Base-by-base conservation (phyloP, 2,888 invertebrate genomes). In the Philonicus albiceps region DNA sequence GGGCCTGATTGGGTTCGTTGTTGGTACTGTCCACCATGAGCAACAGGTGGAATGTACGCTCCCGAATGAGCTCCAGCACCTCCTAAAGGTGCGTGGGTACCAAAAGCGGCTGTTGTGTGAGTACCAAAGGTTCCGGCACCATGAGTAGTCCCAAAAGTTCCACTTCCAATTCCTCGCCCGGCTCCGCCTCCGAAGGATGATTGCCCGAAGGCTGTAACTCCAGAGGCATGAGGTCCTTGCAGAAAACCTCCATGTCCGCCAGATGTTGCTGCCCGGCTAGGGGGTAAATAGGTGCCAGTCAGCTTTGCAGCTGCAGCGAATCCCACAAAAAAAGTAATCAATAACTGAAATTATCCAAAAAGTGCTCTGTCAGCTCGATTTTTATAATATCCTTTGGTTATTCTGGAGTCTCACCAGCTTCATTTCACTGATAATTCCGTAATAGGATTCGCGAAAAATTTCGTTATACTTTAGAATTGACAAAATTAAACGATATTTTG, bases 221-320 rank as follows among this genome's bases (percentile, higher is more conserved):
- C 73, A 30, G 85, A 30, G 1, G 84, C 37, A 1, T 91, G 90
- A 31, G 89, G 90, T 78, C 88, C 87, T 87, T 89, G 89, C 81
- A 89, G 43, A 34, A 89, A 89, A 31, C 88, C 88, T n/a, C 88
- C 88, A 74, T 88, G 88, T 83, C 89, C 89, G 55, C 89, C 89
- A 34, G 89, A 89, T 27, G 89, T 87, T n/a, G 86, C 88, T 16
- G 89, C 89, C 78, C 88, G 89, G 27, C 87, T 89, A 8, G 90
- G 90, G 37, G 88, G 88, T 87, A 92, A 88, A 87, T 92, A 91
- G n/a, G 90, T 90, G 43, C 89, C 90, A 1, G 90, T 88, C 5
- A 91, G 89, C 80, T 90, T 90, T 30, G 88, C 89, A 0, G 91
- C 91, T 19, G 89, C 89, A 43, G 89, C 80, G 30, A 89, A 88